These are phyloP conservation scores for Harpagoxenus sublaevis DNA, from an alignment of 2,888 invertebrate species.

Conservation along the genomic window DNA sequence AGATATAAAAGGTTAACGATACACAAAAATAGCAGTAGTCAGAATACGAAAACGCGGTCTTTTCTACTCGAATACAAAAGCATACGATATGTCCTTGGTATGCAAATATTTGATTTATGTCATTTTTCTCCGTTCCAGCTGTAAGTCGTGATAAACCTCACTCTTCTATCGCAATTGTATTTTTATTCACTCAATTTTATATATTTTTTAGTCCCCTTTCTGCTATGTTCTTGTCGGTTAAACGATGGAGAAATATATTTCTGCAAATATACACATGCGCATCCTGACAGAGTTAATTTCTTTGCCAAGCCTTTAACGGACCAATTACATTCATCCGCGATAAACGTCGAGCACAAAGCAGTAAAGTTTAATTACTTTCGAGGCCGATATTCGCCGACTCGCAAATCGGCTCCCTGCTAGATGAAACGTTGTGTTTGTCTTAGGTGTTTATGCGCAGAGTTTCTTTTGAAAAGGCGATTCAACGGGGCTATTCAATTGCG, in stretches of 20 bases:
- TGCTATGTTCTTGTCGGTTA: not conserved
- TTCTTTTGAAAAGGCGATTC: conserved; percentile 25
- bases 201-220: not conserved
- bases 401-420: conserved; percentile 16
- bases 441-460: not conserved
- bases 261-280: conserved; percentile 2
- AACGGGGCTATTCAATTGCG: not conserved
- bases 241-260: conserved; percentile 6
- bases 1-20: not conserved
- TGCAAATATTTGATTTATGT: not conserved
- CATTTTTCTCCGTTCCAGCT: not conserved
- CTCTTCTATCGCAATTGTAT: not conserved
- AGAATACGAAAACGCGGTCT: not conserved
- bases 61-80: not conserved
- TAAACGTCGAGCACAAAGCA: conserved; percentile 45
- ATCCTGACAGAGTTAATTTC: conserved; percentile 44
- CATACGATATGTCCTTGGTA: not conserved
- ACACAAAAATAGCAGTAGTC: not conserved
- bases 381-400: conserved; percentile 28
- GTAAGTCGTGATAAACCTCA: not conserved
- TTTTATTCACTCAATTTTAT: conserved; percentile 3
- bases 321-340: conserved; percentile 31
- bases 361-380: conserved; percentile 47
- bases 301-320: conserved; percentile 20
- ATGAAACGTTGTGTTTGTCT: conserved; percentile 38